phyloP scores from a whole-genome alignment of 2,888 invertebrate genomes.

The Hyalella azteca region DNA sequence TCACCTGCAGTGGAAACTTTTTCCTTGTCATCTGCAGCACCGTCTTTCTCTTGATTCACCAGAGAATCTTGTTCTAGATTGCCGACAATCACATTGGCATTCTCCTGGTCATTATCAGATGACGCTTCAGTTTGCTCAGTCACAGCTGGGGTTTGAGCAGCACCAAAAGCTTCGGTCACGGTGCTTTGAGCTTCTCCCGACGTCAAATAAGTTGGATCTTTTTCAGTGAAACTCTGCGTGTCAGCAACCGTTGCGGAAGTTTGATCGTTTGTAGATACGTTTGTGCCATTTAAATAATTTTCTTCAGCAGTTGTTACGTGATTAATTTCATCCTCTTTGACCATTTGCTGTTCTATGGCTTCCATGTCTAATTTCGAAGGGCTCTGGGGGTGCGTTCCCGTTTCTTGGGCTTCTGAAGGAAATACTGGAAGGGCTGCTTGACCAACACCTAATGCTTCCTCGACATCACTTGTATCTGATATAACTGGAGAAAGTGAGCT shows the following conservation, averaged over 20 bases:
- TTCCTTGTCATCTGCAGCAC: neutral
- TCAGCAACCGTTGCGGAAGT: neutral
- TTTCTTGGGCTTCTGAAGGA: neutral
- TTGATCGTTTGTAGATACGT: neutral
- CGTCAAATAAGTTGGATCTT: neutral
- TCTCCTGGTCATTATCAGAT: neutral
- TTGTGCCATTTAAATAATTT: neutral
- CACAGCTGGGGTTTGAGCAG: neutral
- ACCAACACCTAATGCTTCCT: neutral
- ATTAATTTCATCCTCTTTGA: neutral
- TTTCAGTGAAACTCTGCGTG: neutral
- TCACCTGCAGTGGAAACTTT: neutral
- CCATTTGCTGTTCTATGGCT: constrained; percentile 29
- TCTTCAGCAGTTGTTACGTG: neutral
- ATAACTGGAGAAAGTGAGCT: neutral
- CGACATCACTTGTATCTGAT: neutral
- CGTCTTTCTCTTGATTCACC: neutral
- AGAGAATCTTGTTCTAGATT: neutral
- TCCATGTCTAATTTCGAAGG: constrained; percentile 3
- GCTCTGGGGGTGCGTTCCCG: neutral
- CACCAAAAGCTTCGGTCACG: neutral
- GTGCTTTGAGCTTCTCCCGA: neutral
- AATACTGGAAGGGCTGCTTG: neutral
- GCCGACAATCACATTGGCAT: neutral
- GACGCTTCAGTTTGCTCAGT: neutral